Conservation (phyloP, 2,888 invertebrate species). For the Strigamia maritima region DNA sequence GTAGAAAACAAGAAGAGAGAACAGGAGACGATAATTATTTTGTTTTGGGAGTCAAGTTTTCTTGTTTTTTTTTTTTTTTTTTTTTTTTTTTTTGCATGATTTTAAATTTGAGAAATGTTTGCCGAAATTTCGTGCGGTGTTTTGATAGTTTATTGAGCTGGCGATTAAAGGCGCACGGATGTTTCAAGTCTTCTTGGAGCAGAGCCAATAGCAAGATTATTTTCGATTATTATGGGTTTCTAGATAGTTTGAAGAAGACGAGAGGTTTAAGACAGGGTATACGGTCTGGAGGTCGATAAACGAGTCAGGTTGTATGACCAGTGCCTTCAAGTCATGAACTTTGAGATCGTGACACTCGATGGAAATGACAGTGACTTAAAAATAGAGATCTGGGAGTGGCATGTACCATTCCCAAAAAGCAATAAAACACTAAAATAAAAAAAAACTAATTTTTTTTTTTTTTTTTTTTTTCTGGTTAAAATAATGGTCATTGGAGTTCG, state of each 20-base stretch:
- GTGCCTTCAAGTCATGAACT: not conserved
- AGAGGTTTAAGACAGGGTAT: not conserved
- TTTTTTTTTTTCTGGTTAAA: not conserved
- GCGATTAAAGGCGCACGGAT: not conserved
- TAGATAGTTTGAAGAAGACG: not conserved
- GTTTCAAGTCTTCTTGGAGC: not conserved
- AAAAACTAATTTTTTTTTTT: not conserved
- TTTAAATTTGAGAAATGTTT: conserved; percentile 15
- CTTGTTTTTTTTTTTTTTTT: no score
- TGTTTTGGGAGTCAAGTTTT: not conserved
- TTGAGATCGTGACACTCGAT: not conserved
- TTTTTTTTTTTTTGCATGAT: not conserved
- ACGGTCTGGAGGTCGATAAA: not conserved
- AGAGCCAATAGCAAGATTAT: not conserved
- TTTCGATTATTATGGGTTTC: conserved; percentile 1
- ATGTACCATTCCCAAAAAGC: not conserved
- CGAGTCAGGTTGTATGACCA: not conserved
- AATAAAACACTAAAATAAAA: no score
- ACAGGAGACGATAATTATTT: not conserved
- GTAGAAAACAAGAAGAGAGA: not conserved
- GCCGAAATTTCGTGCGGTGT: not conserved
- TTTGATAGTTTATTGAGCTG: not conserved
- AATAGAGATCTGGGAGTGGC: not conserved
- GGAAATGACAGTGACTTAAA: not conserved
- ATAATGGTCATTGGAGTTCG: not conserved